Evolutionary conservation across 2,113 vertebrate species (phyloP).

Genomic region (Oriolus oriolus): DNA sequence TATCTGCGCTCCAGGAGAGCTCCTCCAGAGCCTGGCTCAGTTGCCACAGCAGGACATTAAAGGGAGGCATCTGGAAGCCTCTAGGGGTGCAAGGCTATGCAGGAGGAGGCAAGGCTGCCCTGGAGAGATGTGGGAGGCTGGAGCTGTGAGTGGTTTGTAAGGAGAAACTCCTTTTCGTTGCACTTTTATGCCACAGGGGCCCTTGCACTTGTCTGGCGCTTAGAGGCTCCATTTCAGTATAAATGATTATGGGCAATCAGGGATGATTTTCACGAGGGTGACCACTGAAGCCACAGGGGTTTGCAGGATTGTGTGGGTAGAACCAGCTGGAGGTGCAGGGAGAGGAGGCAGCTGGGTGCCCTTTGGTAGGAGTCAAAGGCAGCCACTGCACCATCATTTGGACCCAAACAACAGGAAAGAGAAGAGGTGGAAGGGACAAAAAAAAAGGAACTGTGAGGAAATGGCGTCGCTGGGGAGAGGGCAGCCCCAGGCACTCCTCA

Average conservation of each 20-base stretch:
- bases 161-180: background rate
- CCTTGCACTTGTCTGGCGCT: background rate
- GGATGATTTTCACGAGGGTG: background rate
- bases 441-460: background rate
- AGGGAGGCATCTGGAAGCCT: background rate
- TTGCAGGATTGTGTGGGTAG: background rate
- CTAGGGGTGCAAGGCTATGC: background rate
- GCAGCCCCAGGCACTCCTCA: fast-evolving
- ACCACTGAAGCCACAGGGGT: background rate
- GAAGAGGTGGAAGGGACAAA: background rate
- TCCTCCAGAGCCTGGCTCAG: background rate
- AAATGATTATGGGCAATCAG: background rate
- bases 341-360: background rate
- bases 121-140: background rate
- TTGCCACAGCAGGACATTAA: background rate
- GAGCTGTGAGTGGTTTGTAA: background rate
- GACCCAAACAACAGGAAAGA: background rate
- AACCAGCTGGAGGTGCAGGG: background rate
- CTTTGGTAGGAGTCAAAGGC: background rate
- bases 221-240: background rate
- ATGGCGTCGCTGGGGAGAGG: background rate
- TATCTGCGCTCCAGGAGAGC: background rate
- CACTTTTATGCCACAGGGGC: background rate
- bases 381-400: fast-evolving
- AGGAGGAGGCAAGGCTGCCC: background rate